phyloP scores from a whole-genome alignment of 1,140 invertebrate species.

The Aphelenchoides fujianensis region DNA sequence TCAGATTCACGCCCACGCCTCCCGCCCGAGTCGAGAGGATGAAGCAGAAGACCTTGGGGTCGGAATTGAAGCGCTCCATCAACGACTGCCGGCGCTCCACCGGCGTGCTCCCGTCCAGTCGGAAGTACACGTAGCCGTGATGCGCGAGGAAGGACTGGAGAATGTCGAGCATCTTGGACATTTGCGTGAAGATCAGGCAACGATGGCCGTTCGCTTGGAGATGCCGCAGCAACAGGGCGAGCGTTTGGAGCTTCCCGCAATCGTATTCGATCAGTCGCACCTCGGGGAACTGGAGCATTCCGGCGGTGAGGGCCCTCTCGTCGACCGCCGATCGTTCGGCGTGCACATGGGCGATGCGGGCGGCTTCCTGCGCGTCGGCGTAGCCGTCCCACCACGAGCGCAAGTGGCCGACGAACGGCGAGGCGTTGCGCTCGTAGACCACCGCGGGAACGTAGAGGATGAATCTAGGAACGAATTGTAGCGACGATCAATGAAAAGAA shows the following conservation, averaged over 20 bases:
- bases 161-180: conserved; percentile 98
- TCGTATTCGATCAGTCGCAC: conserved; percentile 96
- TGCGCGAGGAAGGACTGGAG: conserved; percentile 93
- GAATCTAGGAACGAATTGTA: conserved; percentile 35
- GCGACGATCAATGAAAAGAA: too few relatives aligned
- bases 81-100: conserved; percentile 90
- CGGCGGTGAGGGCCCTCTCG: background rate
- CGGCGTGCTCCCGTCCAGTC: conserved; percentile 92
- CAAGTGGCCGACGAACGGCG: background rate
- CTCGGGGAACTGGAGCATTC: conserved; percentile 85
- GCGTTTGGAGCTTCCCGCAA: conserved; percentile 78
- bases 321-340: background rate
- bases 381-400: background rate
- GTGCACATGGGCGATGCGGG: background rate
- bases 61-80: conserved; percentile 96
- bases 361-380: background rate
- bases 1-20: conserved; percentile 96
- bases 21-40: conserved; percentile 96
- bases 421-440: conserved; percentile 1
- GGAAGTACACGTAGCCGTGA: conserved; percentile 92
- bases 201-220: conserved; percentile 82
- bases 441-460: conserved; percentile 34
- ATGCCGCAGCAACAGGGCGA: conserved; percentile 78
- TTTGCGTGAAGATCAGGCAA: conserved; percentile 98
- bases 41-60: conserved; percentile 91